These are phyloP conservation scores for Parnassius smintheus DNA, from an alignment of 2,888 invertebrate genomes.

Conservation along the genomic window DNA sequence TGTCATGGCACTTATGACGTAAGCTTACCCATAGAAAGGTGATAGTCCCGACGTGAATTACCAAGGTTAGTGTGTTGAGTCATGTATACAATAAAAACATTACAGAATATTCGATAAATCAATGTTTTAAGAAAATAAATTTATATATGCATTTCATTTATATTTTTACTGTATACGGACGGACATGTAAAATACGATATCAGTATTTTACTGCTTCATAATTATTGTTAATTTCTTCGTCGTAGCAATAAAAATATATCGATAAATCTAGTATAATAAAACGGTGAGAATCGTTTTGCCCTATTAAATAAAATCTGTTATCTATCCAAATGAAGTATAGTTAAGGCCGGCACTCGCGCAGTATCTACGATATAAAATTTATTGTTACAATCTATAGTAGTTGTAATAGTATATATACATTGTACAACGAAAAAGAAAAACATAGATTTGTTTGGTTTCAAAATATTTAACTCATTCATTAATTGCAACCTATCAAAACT, in stretches of 20 bases:
- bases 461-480: too few relatives aligned
- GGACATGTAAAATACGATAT: neutral
- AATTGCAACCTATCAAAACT: too few relatives aligned
- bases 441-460: too few relatives aligned
- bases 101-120: constrained; percentile 2
- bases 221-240: constrained; percentile 6
- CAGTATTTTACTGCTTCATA: constrained; percentile 2
- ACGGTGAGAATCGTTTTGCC: neutral
- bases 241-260: constrained; percentile 5
- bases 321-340: neutral
- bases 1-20: constrained; percentile 19
- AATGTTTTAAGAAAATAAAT: neutral
- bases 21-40: constrained; percentile 25
- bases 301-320: neutral
- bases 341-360: neutral
- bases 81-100: constrained; percentile 14
- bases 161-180: neutral
- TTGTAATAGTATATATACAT: neutral
- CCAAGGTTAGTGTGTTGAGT: constrained; percentile 22
- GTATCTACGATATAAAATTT: too few relatives aligned
- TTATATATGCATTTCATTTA: too few relatives aligned
- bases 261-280: constrained; percentile 1
- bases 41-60: constrained; percentile 17
- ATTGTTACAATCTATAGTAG: neutral
- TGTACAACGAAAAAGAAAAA: too few relatives aligned